These are phyloP conservation scores for Drosophila leontia DNA, from an alignment of 1,140 invertebrate species.

Conservation along the genomic window DNA sequence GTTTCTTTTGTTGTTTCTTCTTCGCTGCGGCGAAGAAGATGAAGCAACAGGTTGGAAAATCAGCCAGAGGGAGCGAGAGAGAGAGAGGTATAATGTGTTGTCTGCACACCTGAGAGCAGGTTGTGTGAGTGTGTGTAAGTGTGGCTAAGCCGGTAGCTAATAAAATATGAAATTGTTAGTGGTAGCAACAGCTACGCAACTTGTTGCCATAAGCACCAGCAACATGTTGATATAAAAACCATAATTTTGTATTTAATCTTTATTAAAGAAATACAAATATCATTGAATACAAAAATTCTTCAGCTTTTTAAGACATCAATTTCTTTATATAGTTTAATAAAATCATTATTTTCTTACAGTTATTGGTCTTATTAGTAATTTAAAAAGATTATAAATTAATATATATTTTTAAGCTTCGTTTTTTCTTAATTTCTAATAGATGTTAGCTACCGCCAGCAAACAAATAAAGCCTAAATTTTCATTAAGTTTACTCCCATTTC, in stretches of 20 bases:
- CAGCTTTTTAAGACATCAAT: too few species aligned
- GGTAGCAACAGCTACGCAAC: not conserved
- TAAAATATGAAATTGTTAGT: conserved; percentile 22
- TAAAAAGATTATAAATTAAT: too few species aligned
- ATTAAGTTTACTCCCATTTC: conserved; percentile 4
- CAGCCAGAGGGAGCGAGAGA: conserved; percentile 11
- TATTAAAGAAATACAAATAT: too few species aligned
- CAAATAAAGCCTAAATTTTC: conserved; percentile 7
- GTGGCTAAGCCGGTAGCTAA: conserved; percentile 30
- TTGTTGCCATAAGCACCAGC: conserved; percentile 20
- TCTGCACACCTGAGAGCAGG: conserved; percentile 23
- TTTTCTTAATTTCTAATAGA: not conserved
- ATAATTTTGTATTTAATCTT: not conserved
- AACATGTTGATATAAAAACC: not conserved
- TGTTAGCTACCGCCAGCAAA: not conserved
- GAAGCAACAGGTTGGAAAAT: conserved; percentile 64
- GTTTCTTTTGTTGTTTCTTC: conserved; percentile 45
- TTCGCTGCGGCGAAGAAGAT: conserved; percentile 42
- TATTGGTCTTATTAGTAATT: too few species aligned
- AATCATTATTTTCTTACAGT: too few species aligned
- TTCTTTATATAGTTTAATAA: too few species aligned
- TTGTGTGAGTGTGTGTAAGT: conserved; percentile 1
- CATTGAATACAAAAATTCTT: too few species aligned
- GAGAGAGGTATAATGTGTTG: conserved; percentile 8
- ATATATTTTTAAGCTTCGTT: too few species aligned